phyloP scores from a whole-genome alignment of 2,888 invertebrate species.

The Idaea dimidiata region DNA sequence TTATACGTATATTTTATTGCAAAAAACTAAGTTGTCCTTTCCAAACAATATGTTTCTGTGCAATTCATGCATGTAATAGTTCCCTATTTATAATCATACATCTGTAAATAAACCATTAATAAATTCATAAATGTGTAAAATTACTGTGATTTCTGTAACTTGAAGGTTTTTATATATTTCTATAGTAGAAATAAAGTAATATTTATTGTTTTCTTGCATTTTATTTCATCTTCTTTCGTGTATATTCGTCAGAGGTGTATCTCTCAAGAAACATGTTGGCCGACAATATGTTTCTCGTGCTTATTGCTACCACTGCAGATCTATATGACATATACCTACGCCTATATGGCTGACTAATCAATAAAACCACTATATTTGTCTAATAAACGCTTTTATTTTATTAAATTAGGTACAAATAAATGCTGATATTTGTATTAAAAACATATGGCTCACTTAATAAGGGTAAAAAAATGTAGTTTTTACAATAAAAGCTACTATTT shows the following conservation, averaged over 20 bases:
- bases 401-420: conserved; percentile 51
- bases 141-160: conserved; percentile 46
- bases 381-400: conserved; percentile 41
- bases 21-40: too few relatives aligned
- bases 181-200: conserved; percentile 41
- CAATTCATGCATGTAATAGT: background rate
- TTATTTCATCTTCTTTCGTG: conserved; percentile 23
- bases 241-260: too few relatives aligned
- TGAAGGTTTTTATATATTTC: conserved; percentile 47
- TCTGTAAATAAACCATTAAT: background rate
- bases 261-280: too few relatives aligned
- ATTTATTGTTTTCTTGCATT: conserved; percentile 46
- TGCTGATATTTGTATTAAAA: conserved; percentile 47
- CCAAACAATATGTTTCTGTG: too few relatives aligned
- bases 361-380: conserved; percentile 15
- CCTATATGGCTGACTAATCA: too few relatives aligned
- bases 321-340: too few relatives aligned
- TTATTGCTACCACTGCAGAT: too few relatives aligned
- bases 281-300: too few relatives aligned
- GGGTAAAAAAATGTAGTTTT: conserved; percentile 22
- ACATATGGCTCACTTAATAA: conserved; percentile 34
- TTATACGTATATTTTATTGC: too few relatives aligned
- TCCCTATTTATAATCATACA: background rate
- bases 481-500: conserved; percentile 8
- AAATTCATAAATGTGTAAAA: conserved; percentile 17